Percentiles rank a stretch among this genome's conserved stretches.
Conservation (phyloP, 2,797 vertebrate genomes). For the Hippoglossus hippoglossus region DNA sequence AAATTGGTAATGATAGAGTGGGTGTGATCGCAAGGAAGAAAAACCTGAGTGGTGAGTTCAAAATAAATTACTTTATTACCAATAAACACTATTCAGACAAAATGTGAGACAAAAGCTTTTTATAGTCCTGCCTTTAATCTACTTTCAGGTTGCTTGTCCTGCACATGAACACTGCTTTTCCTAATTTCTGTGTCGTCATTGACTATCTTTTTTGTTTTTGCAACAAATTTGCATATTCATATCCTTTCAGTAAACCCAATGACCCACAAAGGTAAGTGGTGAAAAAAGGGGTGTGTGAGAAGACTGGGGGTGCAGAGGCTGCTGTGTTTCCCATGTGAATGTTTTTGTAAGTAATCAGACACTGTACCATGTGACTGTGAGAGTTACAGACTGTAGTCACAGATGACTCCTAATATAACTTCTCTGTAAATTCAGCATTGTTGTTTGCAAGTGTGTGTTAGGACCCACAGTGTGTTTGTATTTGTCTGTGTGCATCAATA, state of each 20-base stretch:
- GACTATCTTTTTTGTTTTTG: conserved; percentile 51
- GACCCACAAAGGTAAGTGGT: neutral
- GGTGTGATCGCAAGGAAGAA: neutral
- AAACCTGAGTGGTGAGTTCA: neutral
- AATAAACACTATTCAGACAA: neutral
- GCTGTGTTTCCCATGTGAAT: conserved; percentile 29
- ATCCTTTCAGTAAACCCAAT: conserved; percentile 23
- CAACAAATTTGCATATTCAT: conserved; percentile 59
- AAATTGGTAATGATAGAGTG: neutral
- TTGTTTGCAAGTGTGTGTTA: no score
- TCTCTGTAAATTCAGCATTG: neutral
- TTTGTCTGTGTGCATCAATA: no score
- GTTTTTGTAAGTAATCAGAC: conserved; percentile 30
- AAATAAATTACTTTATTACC: neutral
- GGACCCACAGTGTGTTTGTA: no score
- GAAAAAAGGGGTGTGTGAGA: no score
- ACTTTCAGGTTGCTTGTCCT: neutral
- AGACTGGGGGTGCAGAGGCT: neutral
- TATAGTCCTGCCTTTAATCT: conserved; percentile 2
- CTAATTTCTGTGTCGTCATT: conserved; percentile 28
- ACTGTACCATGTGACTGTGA: neutral
- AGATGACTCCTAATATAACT: neutral
- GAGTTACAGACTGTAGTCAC: conserved; percentile 3
- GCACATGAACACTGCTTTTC: conserved; percentile 5
- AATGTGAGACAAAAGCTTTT: neutral